These are phyloP conservation scores for Glomeris marginata DNA, from an alignment of 2,888 invertebrate genomes.

Conservation along the genomic window DNA sequence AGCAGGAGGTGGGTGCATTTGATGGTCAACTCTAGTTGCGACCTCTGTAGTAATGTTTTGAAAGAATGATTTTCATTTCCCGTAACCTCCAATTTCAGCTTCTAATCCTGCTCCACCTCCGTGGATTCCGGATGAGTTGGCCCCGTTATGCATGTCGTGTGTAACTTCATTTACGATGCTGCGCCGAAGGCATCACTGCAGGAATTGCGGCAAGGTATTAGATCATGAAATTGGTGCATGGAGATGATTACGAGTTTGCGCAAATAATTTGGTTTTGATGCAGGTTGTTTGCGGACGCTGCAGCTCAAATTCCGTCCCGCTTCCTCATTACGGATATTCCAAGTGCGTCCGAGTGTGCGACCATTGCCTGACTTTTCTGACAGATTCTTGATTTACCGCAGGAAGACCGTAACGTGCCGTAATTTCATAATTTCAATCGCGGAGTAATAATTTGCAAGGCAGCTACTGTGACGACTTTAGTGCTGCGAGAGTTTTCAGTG, in stretches of 20 bases:
- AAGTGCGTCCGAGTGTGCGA: slow-evolving; percentile 92
- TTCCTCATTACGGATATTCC: slow-evolving; percentile 79
- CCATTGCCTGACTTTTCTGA: slow-evolving; percentile 56
- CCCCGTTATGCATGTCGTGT: slow-evolving; percentile 86
- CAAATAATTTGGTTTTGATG: slow-evolving; percentile 16
- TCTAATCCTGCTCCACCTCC: slow-evolving; percentile 47
- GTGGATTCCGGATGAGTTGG: slow-evolving; percentile 91
- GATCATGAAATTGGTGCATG: not conserved
- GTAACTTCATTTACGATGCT: slow-evolving; percentile 85
- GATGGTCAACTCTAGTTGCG: too few species aligned
- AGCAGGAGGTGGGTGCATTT: too few species aligned
- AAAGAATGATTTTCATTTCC: not conserved
- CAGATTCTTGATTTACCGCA: too few species aligned
- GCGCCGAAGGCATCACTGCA: slow-evolving; percentile 85
- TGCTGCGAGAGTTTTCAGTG: too few species aligned
- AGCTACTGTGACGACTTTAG: too few species aligned
- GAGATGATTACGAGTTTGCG: not conserved
- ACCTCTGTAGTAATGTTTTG: too few species aligned
- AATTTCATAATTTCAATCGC: too few species aligned
- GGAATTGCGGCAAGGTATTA: slow-evolving; percentile 71
- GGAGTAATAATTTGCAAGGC: too few species aligned
- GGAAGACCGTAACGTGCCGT: too few species aligned
- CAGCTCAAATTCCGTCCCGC: slow-evolving; percentile 78
- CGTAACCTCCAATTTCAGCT: too few species aligned
- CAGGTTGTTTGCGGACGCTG: slow-evolving; percentile 90